Evolutionary conservation across 2,797 vertebrate genomes (phyloP).

Genomic region (Ctenochaetus hawaiiensis): DNA sequence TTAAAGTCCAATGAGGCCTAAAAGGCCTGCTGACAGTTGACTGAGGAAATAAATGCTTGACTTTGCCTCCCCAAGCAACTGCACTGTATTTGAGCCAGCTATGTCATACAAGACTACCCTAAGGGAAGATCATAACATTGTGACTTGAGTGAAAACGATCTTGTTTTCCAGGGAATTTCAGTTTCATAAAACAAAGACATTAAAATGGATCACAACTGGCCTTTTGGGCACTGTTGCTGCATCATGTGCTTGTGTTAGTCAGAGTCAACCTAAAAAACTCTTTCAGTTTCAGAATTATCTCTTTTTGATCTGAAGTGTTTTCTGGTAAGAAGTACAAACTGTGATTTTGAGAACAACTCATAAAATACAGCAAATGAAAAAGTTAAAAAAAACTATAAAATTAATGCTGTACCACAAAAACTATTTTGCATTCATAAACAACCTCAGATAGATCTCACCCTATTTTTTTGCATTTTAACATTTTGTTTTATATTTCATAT

Average conservation of each 20-base stretch:
- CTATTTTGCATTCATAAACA: neutral
- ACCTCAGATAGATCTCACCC: neutral
- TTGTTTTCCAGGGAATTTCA: neutral
- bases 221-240: neutral
- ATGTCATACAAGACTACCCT: neutral
- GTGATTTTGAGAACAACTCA: too few species aligned
- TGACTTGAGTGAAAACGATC: neutral
- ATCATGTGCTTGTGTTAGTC: conserved; percentile 5
- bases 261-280: neutral
- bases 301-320: neutral
- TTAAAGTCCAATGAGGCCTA: neutral
- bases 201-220: conserved; percentile 3
- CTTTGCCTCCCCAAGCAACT: neutral
- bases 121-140: neutral
- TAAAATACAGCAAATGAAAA: too few species aligned
- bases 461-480: neutral
- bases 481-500: neutral
- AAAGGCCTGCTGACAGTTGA: neutral
- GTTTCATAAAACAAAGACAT: neutral
- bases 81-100: neutral
- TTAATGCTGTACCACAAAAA: too few species aligned
- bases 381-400: too few species aligned
- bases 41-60: neutral
- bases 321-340: neutral
- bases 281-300: conserved; percentile 18